Conservation (phyloP, 2,113 vertebrate species). For the Amia ocellicauda region DNA sequence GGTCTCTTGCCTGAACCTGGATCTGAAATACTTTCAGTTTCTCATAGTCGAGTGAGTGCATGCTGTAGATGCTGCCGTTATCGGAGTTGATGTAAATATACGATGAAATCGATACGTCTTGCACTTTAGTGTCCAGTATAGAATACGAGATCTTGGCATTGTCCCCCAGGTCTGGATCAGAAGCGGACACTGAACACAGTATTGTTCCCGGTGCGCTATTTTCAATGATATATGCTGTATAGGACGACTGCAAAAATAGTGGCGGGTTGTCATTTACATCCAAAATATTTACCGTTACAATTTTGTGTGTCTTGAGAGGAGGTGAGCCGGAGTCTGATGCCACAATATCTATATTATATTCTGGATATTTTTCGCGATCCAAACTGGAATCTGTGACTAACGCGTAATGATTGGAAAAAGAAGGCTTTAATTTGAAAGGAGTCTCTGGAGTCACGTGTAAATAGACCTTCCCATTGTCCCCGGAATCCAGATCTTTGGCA, state of each 20-base stretch:
- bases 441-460: constrained; percentile 61
- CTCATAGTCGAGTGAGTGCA: constrained; percentile 68
- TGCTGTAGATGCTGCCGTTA: constrained; percentile 60
- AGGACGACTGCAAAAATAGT: constrained; percentile 60
- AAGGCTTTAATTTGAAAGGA: constrained; percentile 75
- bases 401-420: constrained; percentile 73
- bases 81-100: constrained; percentile 74
- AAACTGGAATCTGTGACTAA: constrained; percentile 64
- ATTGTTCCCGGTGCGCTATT: constrained; percentile 61
- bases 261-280: constrained; percentile 79
- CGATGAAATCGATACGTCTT: constrained; percentile 62
- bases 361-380: constrained; percentile 65
- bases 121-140: constrained; percentile 56
- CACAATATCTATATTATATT: constrained; percentile 68
- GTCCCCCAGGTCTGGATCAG: constrained; percentile 59
- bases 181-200: constrained; percentile 62
- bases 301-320: constrained; percentile 52
- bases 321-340: constrained; percentile 71
- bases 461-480: constrained; percentile 70
- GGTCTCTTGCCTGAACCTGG: constrained; percentile 61
- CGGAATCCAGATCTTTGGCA: constrained; percentile 72
- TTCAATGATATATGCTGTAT: constrained; percentile 63
- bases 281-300: constrained; percentile 57
- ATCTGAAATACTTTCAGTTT: constrained; percentile 64
- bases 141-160: constrained; percentile 72